Evolutionary conservation across 2,888 invertebrate species (phyloP), one percentile per base, ranked within the genome.

Genomic region (Mimas tiliae): DNA sequence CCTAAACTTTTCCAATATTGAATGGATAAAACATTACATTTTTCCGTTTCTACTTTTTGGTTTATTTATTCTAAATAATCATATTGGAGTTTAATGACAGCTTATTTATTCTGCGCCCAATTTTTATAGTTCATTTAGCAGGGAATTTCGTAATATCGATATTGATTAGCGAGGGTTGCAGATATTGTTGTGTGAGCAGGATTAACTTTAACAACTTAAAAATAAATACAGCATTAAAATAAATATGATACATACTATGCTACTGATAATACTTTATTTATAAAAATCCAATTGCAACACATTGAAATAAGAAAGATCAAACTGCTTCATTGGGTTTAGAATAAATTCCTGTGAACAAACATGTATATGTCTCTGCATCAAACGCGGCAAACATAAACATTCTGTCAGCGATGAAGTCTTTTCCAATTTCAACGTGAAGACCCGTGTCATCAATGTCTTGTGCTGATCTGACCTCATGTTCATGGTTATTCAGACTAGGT

Each of bases 341-440:
- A 53, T 45, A 53, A 33, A 16, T 33, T 11, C 33, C 45, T 53
- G 42, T 12, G 38, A 64, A 52, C 38, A 55, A 27, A 33, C 33
- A 47, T 27, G 33, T 53, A 6, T 33, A 53, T 14, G 47, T 64
- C 11, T 64, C 45, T 33, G 45, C 16, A n/a, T 45, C 53, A 33
- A 53, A 64, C 0, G 33, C 52, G 0, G 16, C 38, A 11, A 64
- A 64, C 27, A 14, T 52, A 6, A 65, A 53, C 6, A 47, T 27
- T 47, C 53, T 65, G 19, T 65, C 45, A 12, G 53, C 64, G 0
- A 65, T 65, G 47, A 65, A 65, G 33, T 55, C 55, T 47, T 53
- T 65, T 27, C 64, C 64, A 47, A 65, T 55, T 45, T 65, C 53
- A 12, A 16, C 33, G n/a, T 53, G 45, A n/a, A 65, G 47, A 14